Evolutionary conservation across 1,140 invertebrate genomes (phyloP).

Genomic region (Manduca sexta): DNA sequence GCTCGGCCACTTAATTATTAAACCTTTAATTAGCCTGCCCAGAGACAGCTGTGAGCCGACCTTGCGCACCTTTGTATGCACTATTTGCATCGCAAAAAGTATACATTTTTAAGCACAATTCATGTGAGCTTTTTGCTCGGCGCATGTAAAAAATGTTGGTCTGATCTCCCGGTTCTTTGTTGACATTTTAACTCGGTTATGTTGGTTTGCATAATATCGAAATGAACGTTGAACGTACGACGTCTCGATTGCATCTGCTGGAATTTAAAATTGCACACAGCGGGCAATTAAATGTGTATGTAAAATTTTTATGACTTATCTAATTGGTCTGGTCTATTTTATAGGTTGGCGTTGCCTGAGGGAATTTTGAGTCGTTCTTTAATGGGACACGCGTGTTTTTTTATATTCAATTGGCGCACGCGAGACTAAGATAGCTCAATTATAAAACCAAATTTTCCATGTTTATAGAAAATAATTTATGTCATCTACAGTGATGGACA

Average conservation of each 20-base stretch:
- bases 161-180: conserved; percentile 15
- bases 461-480: too few species aligned
- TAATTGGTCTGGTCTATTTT: too few species aligned
- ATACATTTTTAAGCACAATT: conserved; percentile 49
- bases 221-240: neutral
- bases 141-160: conserved; percentile 12
- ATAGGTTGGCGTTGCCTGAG: too few species aligned
- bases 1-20: conserved; percentile 63
- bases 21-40: conserved; percentile 64
- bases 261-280: neutral
- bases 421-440: too few species aligned
- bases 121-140: conserved; percentile 10
- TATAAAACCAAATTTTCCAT: too few species aligned
- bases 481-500: too few species aligned
- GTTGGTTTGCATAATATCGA: conserved; percentile 20
- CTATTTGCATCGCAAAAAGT: conserved; percentile 56
- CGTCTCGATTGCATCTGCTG: conserved; percentile 14
- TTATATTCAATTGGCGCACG: too few species aligned
- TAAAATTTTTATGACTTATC: too few species aligned
- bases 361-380: too few species aligned
- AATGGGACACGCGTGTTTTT: too few species aligned
- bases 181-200: conserved; percentile 22
- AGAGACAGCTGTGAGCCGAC: conserved; percentile 44
- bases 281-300: too few species aligned
- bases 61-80: conserved; percentile 66